These are phyloP conservation scores for Brachypalpus laphriformis DNA, from an alignment of 2,888 invertebrate genomes.

Conservation along the genomic window DNA sequence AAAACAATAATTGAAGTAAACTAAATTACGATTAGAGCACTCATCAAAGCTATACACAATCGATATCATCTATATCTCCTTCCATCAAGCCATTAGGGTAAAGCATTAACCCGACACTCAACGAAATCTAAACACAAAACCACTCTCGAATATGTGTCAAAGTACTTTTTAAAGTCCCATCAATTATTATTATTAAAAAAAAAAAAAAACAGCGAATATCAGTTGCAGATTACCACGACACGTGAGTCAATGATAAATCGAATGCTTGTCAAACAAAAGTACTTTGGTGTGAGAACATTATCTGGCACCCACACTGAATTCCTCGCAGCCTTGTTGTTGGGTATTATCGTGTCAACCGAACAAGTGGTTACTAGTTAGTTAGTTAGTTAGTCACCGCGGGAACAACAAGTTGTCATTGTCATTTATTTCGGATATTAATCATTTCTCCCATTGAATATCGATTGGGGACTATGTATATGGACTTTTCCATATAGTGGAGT, in stretches of 20 bases:
- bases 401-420: slow-evolving; percentile 9
- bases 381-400: slow-evolving; percentile 14
- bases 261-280: slow-evolving; percentile 10
- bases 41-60: neutral
- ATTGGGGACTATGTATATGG: neutral
- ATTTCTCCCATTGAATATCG: slow-evolving; percentile 1
- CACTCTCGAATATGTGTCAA: neutral
- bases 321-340: neutral
- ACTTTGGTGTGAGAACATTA: neutral
- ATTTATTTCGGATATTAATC: slow-evolving; percentile 25
- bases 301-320: slow-evolving; percentile 21
- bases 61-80: neutral
- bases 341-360: slow-evolving; percentile 7
- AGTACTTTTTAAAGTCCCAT: neutral
- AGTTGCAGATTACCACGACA: slow-evolving; percentile 15
- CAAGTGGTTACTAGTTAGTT: slow-evolving; percentile 25
- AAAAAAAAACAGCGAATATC: neutral
- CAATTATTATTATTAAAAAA: neutral
- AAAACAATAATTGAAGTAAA: neutral
- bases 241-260: slow-evolving; percentile 37
- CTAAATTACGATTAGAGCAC: neutral
- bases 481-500: neutral
- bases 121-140: neutral
- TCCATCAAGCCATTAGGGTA: neutral
- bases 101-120: neutral